Percentiles rank a stretch among this genome's conserved stretches.
These are phyloP conservation scores for Criorhina ranunculi DNA, from an alignment of 2,888 invertebrate genomes.

Conservation along the genomic window DNA sequence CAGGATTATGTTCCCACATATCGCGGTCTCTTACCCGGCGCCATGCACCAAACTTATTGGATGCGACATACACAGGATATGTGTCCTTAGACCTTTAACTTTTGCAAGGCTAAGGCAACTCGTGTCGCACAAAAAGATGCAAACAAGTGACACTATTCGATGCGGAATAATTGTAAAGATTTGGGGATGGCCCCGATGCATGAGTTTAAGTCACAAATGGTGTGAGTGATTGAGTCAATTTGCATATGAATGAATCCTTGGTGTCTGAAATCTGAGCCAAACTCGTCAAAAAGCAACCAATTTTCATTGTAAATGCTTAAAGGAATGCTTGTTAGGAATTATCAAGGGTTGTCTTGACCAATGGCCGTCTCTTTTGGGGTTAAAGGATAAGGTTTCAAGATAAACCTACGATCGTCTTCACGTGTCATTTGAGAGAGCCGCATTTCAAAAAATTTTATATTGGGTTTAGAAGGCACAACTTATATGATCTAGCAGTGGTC, in stretches of 20 bases:
- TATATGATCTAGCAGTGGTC: too few relatives aligned
- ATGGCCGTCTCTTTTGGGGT: too few relatives aligned
- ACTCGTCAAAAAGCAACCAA: slow-evolving; percentile 63
- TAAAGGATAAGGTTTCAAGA: too few relatives aligned
- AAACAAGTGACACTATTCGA: slow-evolving; percentile 29
- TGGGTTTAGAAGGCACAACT: too few relatives aligned
- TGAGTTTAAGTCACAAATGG: slow-evolving; percentile 50
- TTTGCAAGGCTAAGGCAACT: slow-evolving; percentile 42
- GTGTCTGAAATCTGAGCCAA: slow-evolving; percentile 54
- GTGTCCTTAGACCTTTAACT: slow-evolving; percentile 35
- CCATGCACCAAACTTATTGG: slow-evolving; percentile 46
- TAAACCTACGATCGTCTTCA: too few relatives aligned
- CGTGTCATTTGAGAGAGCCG: too few relatives aligned
- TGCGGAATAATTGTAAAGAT: slow-evolving; percentile 22
- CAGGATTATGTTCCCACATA: slow-evolving; percentile 28
- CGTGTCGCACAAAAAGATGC: slow-evolving; percentile 52
- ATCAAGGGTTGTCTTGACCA: slow-evolving; percentile 23
- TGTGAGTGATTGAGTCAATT: slow-evolving; percentile 49
- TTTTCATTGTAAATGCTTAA: slow-evolving; percentile 52
- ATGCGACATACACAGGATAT: slow-evolving; percentile 24
- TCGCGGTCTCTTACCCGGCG: background rate
- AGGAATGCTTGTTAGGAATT: slow-evolving; percentile 53
- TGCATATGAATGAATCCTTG: slow-evolving; percentile 66
- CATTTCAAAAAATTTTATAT: too few relatives aligned
- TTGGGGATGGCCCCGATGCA: slow-evolving; percentile 35